These are phyloP conservation scores for Boloria selene DNA, from an alignment of 2,888 invertebrate genomes.

Conservation along the genomic window DNA sequence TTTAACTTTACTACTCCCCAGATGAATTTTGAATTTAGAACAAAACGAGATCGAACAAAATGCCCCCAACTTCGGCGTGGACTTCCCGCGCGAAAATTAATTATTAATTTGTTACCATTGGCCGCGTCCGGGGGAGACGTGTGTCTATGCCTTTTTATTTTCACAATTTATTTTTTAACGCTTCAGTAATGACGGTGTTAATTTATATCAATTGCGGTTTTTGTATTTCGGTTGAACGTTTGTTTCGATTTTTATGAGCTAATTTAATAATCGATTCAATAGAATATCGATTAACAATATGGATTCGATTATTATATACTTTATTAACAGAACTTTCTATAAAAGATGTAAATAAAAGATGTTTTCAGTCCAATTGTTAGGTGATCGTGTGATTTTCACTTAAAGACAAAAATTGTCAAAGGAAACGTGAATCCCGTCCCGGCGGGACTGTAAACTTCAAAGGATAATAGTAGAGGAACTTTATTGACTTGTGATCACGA, in stretches of 20 bases:
- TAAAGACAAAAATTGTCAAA: conserved; percentile 26
- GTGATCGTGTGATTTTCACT: conserved; percentile 22
- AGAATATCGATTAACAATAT: no score
- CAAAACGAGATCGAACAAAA: conserved; percentile 73
- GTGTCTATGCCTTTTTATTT: conserved; percentile 60
- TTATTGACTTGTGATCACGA: conserved; percentile 59
- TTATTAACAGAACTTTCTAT: no score
- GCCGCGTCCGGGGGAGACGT: conserved; percentile 50
- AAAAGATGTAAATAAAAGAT: conserved; percentile 4
- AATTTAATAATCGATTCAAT: no score
- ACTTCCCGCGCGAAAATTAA: conserved; percentile 71
- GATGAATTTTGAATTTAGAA: conserved; percentile 71
- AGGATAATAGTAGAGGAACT: conserved; percentile 61
- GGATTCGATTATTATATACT: no score
- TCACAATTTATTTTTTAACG: conserved; percentile 50
- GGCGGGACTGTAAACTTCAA: conserved; percentile 65
- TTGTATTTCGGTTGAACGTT: neutral
- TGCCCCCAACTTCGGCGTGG: conserved; percentile 63
- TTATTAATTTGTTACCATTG: conserved; percentile 78
- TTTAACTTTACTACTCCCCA: conserved; percentile 65
- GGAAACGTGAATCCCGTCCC: conserved; percentile 44
- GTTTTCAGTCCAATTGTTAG: neutral
- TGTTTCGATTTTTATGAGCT: neutral
- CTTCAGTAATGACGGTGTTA: conserved; percentile 63
- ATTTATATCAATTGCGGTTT: conserved; percentile 63